Evolutionary conservation across 2,797 vertebrate genomes (phyloP).

Genomic region (Remorina albescens): DNA sequence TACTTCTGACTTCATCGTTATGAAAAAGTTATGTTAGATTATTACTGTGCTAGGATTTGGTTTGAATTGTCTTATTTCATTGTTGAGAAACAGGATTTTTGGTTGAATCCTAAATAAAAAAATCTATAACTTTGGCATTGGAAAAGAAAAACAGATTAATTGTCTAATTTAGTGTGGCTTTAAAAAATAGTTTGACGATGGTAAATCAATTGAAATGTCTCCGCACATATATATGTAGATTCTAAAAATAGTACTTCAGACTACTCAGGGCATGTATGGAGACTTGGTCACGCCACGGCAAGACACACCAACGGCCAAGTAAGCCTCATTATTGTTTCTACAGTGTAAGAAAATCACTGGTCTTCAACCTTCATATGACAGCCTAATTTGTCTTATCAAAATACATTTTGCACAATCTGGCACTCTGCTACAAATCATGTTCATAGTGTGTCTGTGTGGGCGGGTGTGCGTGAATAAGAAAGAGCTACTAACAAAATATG

Average conservation of each 20-base stretch:
- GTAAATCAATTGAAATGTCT: neutral
- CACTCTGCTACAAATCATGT: neutral
- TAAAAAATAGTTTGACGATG: neutral
- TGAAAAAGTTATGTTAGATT: constrained; percentile 9
- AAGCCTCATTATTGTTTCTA: constrained; percentile 2
- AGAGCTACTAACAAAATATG: neutral
- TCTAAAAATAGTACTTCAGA: constrained; percentile 15
- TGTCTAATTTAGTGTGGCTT: neutral
- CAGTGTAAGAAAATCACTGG: constrained; percentile 14
- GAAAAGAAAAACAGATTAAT: neutral
- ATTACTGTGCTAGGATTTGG: constrained; percentile 10
- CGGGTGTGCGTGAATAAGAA: neutral
- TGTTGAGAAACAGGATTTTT: neutral
- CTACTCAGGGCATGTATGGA: neutral
- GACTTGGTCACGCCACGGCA: neutral
- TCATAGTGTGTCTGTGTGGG: neutral
- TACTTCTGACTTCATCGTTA: constrained; percentile 49
- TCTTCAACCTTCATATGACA: constrained; percentile 19
- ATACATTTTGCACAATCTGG: neutral
- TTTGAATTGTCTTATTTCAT: constrained; percentile 66
- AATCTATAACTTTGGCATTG: neutral
- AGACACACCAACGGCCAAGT: neutral
- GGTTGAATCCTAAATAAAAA: neutral
- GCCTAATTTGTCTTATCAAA: constrained; percentile 28
- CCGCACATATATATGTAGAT: neutral